Conservation (phyloP, 1,140 invertebrate genomes). For the Papilio dardanus region DNA sequence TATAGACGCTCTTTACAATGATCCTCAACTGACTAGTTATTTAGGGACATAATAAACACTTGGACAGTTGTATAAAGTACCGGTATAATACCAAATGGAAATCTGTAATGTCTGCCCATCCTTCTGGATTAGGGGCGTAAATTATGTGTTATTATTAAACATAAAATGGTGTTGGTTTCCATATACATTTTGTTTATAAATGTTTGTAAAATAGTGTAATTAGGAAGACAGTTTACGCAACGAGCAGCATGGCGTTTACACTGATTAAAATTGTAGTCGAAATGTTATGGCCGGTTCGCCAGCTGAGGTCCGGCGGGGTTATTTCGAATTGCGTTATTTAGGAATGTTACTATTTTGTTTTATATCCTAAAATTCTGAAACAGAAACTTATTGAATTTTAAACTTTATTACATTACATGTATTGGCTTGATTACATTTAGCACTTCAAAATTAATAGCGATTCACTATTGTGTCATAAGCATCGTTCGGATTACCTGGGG, state of each 20-base stretch:
- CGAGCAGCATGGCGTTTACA: neutral
- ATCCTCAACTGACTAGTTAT: too few species aligned
- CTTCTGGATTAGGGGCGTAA: too few species aligned
- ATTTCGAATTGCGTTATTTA: conserved; percentile 1
- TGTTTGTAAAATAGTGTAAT: neutral
- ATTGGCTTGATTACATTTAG: too few species aligned
- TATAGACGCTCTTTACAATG: too few species aligned
- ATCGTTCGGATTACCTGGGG: too few species aligned
- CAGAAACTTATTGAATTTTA: neutral
- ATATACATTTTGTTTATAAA: neutral
- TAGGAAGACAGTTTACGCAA: conserved; percentile 10
- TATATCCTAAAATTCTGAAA: neutral
- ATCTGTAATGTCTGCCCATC: too few species aligned
- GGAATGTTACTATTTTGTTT: neutral
- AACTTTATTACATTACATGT: neutral
- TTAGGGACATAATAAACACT: too few species aligned
- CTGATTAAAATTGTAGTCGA: conserved; percentile 5
- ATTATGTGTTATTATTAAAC: too few species aligned
- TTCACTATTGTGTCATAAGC: too few species aligned
- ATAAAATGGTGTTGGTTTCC: neutral
- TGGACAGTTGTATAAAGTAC: too few species aligned
- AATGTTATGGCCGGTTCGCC: conserved; percentile 4
- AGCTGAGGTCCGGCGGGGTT: neutral
- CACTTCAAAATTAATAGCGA: too few species aligned
- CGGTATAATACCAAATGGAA: too few species aligned